Evolutionary conservation across 2,797 vertebrate species (phyloP).

Genomic region (Hyperoplus immaculatus): DNA sequence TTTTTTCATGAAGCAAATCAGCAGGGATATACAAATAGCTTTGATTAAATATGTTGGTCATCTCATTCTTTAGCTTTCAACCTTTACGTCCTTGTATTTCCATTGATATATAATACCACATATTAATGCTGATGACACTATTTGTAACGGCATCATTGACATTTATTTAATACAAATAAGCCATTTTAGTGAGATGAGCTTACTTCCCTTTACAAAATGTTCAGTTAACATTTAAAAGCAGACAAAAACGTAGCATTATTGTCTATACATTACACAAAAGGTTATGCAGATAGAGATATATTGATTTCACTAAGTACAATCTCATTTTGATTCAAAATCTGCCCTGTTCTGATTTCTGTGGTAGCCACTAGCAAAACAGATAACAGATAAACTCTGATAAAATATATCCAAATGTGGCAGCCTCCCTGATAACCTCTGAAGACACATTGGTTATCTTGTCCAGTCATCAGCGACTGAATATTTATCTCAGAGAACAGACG

Average conservation of each 20-base stretch:
- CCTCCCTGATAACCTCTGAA: slow-evolving; percentile 86
- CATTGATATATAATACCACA: slow-evolving; percentile 70
- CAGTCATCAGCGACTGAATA: slow-evolving; percentile 88
- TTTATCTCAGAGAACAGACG: slow-evolving; percentile 87
- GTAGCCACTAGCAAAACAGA: slow-evolving; percentile 85
- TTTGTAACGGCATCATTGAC: slow-evolving; percentile 77
- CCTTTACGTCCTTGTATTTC: slow-evolving; percentile 72
- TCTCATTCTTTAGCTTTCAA: slow-evolving; percentile 70
- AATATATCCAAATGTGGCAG: slow-evolving; percentile 89
- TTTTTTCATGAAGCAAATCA: slow-evolving; percentile 66
- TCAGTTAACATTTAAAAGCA: slow-evolving; percentile 87
- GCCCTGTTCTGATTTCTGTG: slow-evolving; percentile 78
- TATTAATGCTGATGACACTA: slow-evolving; percentile 78
- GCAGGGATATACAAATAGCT: slow-evolving; percentile 44
- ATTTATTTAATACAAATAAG: slow-evolving; percentile 83
- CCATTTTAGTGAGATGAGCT: slow-evolving; percentile 73
- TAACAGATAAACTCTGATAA: slow-evolving; percentile 89
- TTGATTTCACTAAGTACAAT: slow-evolving; percentile 84
- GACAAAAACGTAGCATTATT: slow-evolving; percentile 69
- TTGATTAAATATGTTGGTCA: slow-evolving; percentile 70
- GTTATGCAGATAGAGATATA: slow-evolving; percentile 79
- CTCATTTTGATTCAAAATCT: slow-evolving; percentile 82
- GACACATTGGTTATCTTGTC: slow-evolving; percentile 85
- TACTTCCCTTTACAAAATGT: slow-evolving; percentile 81
- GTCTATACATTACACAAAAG: slow-evolving; percentile 79